Evolutionary conservation across 2,888 invertebrate genomes (phyloP).

Genomic region (Sphaerophoria taeniata): DNA sequence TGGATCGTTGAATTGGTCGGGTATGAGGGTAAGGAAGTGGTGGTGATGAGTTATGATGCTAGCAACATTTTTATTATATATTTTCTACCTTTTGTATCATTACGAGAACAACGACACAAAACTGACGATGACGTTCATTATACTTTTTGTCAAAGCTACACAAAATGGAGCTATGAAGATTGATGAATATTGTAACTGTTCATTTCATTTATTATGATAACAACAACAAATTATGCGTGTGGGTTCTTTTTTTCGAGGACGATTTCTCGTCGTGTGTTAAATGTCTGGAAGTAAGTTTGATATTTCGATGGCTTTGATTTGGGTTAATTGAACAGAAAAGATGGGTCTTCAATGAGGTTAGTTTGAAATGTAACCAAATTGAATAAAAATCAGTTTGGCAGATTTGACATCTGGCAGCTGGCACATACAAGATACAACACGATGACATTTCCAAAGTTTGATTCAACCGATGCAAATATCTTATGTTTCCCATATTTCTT

Average conservation of each 20-base stretch:
- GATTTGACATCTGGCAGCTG: too few relatives aligned
- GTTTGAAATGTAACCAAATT: not conserved
- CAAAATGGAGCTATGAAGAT: slow-evolving; percentile 38
- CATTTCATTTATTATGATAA: not conserved
- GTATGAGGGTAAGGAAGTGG: slow-evolving; percentile 26
- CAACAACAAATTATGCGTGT: not conserved
- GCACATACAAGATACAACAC: too few relatives aligned
- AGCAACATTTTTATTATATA: slow-evolving; percentile 32
- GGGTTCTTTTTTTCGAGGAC: not conserved
- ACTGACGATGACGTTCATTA: too few relatives aligned
- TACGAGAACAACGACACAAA: not conserved
- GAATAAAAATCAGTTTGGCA: too few relatives aligned
- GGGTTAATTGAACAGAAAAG: slow-evolving; percentile 12
- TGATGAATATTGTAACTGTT: slow-evolving; percentile 20
- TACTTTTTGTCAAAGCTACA: slow-evolving; percentile 31
- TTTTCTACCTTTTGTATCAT: slow-evolving; percentile 31
- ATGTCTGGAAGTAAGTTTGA: slow-evolving; percentile 18
- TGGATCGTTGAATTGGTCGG: not conserved
- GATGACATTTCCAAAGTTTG: too few relatives aligned
- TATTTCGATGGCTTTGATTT: not conserved
- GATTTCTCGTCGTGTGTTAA: not conserved
- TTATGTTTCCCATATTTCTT: too few relatives aligned
- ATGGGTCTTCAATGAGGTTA: not conserved
- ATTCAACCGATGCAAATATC: too few relatives aligned
- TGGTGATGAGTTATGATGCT: slow-evolving; percentile 36